Evolutionary conservation across 2,888 invertebrate genomes (phyloP).

Genomic region (Trypoxylon attenuatum): DNA sequence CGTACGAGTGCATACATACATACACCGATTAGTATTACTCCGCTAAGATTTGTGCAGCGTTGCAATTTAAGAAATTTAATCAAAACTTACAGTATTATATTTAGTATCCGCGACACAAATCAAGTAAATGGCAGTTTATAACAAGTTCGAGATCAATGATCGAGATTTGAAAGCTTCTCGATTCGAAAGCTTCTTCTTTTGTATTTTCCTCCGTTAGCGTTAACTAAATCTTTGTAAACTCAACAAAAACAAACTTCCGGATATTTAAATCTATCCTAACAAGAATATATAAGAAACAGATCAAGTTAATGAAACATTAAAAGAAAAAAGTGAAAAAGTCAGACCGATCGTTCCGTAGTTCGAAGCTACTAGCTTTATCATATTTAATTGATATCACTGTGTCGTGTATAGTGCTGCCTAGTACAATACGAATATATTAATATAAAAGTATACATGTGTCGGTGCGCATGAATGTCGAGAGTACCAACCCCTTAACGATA

Average conservation of each 20-base stretch:
- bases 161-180: too few species aligned
- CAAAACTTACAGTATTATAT: slow-evolving; percentile 33
- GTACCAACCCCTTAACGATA: slow-evolving; percentile 26
- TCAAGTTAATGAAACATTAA: slow-evolving; percentile 4
- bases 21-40: slow-evolving; percentile 27
- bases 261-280: slow-evolving; percentile 19
- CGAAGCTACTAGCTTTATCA: neutral
- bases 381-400: slow-evolving; percentile 17
- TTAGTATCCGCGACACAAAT: slow-evolving; percentile 41
- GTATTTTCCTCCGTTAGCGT: too few species aligned
- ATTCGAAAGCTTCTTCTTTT: too few species aligned
- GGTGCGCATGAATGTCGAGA: slow-evolving; percentile 30
- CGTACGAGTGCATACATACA: slow-evolving; percentile 23
- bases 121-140: slow-evolving; percentile 24
- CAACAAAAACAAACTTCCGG: slow-evolving; percentile 30
- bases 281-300: slow-evolving; percentile 21
- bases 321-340: slow-evolving; percentile 18
- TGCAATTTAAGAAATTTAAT: neutral
- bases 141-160: too few species aligned
- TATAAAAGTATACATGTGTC: slow-evolving; percentile 41
- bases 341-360: neutral
- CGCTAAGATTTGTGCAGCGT: slow-evolving; percentile 25
- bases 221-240: slow-evolving; percentile 26
- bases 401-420: slow-evolving; percentile 29
- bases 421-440: slow-evolving; percentile 9